Percentiles rank a stretch among this genome's conserved stretches.
Conservation (phyloP, 2,797 vertebrate genomes). For the Rhinatrema bivittatum region DNA sequence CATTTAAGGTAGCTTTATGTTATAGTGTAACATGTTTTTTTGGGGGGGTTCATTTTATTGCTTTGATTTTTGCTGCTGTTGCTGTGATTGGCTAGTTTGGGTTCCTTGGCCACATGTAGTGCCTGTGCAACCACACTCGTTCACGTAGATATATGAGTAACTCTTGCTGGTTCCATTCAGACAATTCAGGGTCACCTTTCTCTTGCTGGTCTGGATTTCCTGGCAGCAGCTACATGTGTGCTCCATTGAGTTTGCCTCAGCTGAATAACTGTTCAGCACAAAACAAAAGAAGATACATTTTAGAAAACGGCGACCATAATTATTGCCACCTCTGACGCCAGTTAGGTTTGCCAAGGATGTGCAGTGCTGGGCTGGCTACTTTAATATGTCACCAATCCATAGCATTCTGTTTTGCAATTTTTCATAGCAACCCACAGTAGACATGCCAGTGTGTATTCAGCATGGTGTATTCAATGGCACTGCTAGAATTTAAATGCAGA, state of each 20-base stretch:
- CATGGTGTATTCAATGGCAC: too few relatives aligned
- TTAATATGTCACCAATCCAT: too few relatives aligned
- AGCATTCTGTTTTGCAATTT: too few relatives aligned
- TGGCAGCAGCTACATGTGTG: conserved; percentile 51
- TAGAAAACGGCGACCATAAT: background rate
- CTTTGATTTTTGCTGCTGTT: background rate
- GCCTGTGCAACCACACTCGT: conserved; percentile 43
- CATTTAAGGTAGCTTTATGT: too few relatives aligned
- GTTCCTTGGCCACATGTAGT: conserved; percentile 13
- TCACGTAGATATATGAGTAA: conserved; percentile 41
- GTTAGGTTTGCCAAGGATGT: too few relatives aligned
- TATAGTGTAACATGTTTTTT: too few relatives aligned
- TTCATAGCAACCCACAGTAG: too few relatives aligned
- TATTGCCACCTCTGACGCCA: too few relatives aligned
- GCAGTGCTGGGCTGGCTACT: too few relatives aligned
- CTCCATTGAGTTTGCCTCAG: conserved; percentile 13
- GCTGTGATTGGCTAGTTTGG: background rate
- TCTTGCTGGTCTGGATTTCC: conserved; percentile 38
- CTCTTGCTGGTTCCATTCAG: conserved; percentile 17
- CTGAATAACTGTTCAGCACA: conserved; percentile 49
- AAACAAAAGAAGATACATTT: background rate
- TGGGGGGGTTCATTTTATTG: background rate
- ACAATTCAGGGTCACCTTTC: conserved; percentile 38
- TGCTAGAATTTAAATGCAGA: too few relatives aligned
- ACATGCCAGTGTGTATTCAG: too few relatives aligned